These are phyloP conservation scores for Alsophila aescularia DNA, from an alignment of 2,888 invertebrate genomes.

Conservation along the genomic window DNA sequence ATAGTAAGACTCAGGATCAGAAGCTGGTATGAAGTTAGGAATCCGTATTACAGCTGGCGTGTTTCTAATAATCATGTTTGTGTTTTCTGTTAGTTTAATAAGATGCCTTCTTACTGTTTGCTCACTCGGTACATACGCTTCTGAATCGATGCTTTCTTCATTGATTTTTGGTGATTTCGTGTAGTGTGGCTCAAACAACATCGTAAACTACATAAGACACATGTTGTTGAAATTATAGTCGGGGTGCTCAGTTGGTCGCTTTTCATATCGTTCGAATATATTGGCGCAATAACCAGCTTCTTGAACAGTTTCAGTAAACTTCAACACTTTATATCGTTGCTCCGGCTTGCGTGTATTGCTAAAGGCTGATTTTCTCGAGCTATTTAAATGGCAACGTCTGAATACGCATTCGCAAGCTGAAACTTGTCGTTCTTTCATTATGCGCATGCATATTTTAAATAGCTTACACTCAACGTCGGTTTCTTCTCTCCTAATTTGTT, in stretches of 20 bases:
- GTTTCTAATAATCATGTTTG: background rate
- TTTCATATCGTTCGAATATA: constrained; percentile 1
- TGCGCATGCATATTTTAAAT: background rate
- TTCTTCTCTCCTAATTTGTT: background rate
- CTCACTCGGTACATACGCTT: background rate
- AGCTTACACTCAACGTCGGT: background rate
- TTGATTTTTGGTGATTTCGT: background rate
- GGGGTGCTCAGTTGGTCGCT: background rate
- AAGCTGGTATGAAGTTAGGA: background rate
- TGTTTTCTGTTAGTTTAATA: background rate
- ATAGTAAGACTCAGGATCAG: constrained; percentile 1
- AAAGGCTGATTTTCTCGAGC: background rate
- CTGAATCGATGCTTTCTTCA: background rate
- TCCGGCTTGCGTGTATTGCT: background rate
- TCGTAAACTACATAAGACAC: background rate
- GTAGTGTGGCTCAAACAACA: background rate
- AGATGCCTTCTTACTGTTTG: background rate
- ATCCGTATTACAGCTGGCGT: background rate
- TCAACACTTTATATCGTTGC: background rate
- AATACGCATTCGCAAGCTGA: constrained; percentile 1
- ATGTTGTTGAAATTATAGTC: background rate
- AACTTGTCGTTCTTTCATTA: background rate
- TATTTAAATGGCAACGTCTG: background rate
- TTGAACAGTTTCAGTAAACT: background rate
- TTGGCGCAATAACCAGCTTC: background rate